Base-by-base conservation (phyloP, 2,113 vertebrate species). In the Budorcas taxicolor region DNA sequence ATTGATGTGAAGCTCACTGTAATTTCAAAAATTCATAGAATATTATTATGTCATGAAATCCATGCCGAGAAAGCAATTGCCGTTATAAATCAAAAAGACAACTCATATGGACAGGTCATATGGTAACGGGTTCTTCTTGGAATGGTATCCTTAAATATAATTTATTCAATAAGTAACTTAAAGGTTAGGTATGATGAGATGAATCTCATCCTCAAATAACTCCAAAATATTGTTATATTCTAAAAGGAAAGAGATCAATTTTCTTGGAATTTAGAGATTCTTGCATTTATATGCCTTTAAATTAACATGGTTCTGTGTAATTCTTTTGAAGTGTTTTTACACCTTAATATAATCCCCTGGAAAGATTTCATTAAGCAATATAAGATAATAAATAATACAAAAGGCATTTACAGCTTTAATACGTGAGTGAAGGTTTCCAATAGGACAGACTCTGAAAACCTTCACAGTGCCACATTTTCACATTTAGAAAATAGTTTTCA, bases 11-110 rank as follows among this genome's bases (percentile, higher is more conserved):
- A 57, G 95, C 62, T 98, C 96, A 94, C 95, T 93, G 52, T 92
- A 97, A 98, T 97, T 98, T 97, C 81, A 96, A 95, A 97, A 97
- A 96, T 96, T 98, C 86, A 97, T 91, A 97, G 92, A 88, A 98
- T 95, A 95, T 81, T 98, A 98, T 94, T 98, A 94, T 95, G 95
- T 92, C 94, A 95, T 71, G 90, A 98, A 98, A 97, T 98, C 91
- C 97, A 98, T 96, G 94, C 78, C 83, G 84, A 67, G 93, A 98
- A 96, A 92, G 94, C 97, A 98, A 97, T 92, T 98, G 91, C 92
- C 84, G 14, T 81, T 97, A 19, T 97, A 98, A 98, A 97, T 98
- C 97, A 97, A 97, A 96, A 98, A 96, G 97, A 98, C 5, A 16
- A 98, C 87, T 98, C 95, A 96, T 45, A 96, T 83, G 90, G 97